Evolutionary conservation across 2,797 vertebrate species (phyloP).

Genomic region (Hipposideros larvatus): DNA sequence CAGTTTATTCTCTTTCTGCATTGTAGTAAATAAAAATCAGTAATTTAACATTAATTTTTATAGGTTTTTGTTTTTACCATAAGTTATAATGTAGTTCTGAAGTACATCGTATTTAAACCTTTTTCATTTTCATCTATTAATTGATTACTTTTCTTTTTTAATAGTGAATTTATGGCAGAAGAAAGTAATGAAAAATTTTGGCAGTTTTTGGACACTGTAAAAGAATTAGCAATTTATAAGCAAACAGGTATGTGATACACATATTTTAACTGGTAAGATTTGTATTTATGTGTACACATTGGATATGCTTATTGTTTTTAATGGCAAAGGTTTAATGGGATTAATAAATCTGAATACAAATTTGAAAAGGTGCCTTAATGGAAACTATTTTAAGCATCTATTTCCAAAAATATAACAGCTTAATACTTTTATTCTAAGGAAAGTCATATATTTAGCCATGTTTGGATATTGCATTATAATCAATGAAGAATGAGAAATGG

Average conservation of each 20-base stretch:
- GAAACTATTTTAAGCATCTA: not conserved
- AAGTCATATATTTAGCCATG: constrained; percentile 5
- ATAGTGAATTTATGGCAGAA: constrained; percentile 97
- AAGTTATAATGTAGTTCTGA: constrained; percentile 55
- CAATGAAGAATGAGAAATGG: constrained; percentile 5
- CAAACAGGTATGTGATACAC: constrained; percentile 91
- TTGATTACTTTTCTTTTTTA: constrained; percentile 79
- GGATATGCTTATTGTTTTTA: constrained; percentile 38
- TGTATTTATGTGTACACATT: not conserved
- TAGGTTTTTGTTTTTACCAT: not conserved
- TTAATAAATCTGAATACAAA: constrained; percentile 46
- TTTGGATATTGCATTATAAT: constrained; percentile 7
- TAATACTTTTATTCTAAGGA: constrained; percentile 31
- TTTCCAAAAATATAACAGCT: constrained; percentile 48
- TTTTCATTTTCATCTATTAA: constrained; percentile 57
- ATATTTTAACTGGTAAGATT: constrained; percentile 20
- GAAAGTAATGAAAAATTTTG: constrained; percentile 98
- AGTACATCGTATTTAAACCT: not conserved
- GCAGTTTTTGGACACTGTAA: constrained; percentile 98
- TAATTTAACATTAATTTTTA: constrained; percentile 38
- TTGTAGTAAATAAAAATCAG: not conserved
- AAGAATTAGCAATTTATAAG: constrained; percentile 96
- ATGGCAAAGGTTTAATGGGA: not conserved
- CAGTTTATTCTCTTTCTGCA: not conserved
- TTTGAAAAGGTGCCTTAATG: constrained; percentile 57